Base-by-base conservation (phyloP, 2,888 invertebrate species). In the Zhengitettix transpicula region DNA sequence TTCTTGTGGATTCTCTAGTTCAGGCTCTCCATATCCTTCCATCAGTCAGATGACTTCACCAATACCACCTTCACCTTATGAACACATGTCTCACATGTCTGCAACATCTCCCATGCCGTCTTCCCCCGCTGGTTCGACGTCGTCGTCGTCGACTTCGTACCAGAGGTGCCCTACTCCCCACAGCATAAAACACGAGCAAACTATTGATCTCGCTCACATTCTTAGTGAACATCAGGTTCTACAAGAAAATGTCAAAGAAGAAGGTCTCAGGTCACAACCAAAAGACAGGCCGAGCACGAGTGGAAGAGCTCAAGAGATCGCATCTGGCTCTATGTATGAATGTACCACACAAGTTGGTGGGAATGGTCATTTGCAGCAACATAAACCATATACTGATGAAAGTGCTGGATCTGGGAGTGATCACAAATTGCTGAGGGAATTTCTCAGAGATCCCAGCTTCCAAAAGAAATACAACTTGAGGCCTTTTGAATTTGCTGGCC, bases 401-500 rank as follows among this genome's bases (percentile, higher is more conserved):
- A 47, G 15, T 56, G 68, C 64, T 68, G 67, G 60, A 67, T 68
- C 58, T 61, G 59, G 64, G 58, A 67, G 54, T 69, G 75, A 88
- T 70, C 87, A 91, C 73, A 83, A 86, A 69, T 74, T 90, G 58
- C 72, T 92, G 60, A 78, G 90, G 61, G 89, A 91, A 69, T 90
- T 87, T 58, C 74, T 91, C 58, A 81, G 87, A 70, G 91, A 91
- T 69, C 90, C 89, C 9, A 84, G 87, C 65, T 91, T 90, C 72
- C 91, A 90, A 72, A 84, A 84, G 71, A 84, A 87, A 69, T 84
- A 86, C 72, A 91, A 91, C 70, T 77, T 91, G 65, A 84, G 83
- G 73, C 88, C 90, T 0, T 77, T 91, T 68, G 87, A 89, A 63
- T 77, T 82, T 69, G 78, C 78, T 14, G 78, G 76, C 57, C 75